Base-by-base conservation (phyloP, 2,797 vertebrate species). In the Loriculus beryllinus region DNA sequence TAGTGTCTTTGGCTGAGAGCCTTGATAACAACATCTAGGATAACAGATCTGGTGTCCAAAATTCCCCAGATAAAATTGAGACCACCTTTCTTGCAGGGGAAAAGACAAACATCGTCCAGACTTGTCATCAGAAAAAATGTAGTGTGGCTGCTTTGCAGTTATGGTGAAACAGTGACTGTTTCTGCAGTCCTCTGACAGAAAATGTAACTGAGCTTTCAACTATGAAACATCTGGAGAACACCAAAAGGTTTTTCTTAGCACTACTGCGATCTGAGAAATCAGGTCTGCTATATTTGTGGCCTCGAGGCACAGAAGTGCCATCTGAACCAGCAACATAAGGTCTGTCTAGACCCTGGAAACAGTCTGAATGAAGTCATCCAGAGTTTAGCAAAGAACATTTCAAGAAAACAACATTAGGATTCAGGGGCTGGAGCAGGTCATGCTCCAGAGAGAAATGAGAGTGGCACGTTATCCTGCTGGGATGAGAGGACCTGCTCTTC, bases 141-240 rank as follows among this genome's bases (percentile, higher is more conserved):
- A 85, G 22, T 33, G 25, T 25, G 45, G n/a, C 62, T 89, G 49
- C 78, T 82, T 92, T 65, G 39, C 56, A 64, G 70, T 75, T 59
- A 45, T 8, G 33, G 69, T 7, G 21, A 91, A 74, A 82, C 35
- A 25, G 16, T n/a, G 45, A 37, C n/a, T 48, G 25, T 13, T 81
- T 92, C 75, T 78, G 67, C 42, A 37, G 51, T 60, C 37, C 83
- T 71, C 52, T 88, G 64, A 52, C 51, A 83, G 77, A 91, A 96
- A 83, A 88, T 0, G 1, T 40, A 68, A 69, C 81, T 72, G 75
- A 92, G 28, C 31, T 89, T 94, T 90, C 92, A 74, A 37, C 88
- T 82, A 4, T 3, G 5, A 90, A 95, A 96, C 86, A 94, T 94
- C 79, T 94, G 94, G 92, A 85, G 62, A 85, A 62, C 4, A 16